A percentile compares a stretch with the other conserved stretches of the same genome.
Evolutionary conservation across 2,888 invertebrate genomes (phyloP).

Genomic region (Drosophila pseudotalamancana): DNA sequence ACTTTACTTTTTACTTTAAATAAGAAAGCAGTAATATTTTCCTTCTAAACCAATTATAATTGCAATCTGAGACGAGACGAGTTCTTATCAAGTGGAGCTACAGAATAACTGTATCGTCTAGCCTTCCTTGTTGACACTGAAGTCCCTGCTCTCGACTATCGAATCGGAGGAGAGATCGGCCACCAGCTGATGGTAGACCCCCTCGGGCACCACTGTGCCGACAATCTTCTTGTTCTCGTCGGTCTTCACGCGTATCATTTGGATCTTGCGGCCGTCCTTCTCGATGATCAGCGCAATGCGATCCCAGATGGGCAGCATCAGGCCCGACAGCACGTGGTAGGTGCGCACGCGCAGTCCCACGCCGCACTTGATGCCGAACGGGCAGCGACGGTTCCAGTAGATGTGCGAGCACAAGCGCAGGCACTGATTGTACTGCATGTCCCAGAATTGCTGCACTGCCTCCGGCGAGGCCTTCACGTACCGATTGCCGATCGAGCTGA

Average conservation of each 20-base stretch:
- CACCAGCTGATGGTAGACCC: conserved; percentile 91
- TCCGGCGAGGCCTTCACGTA: conserved; percentile 91
- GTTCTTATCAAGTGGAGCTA: no score
- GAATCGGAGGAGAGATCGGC: conserved; percentile 92
- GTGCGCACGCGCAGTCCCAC: conserved; percentile 95
- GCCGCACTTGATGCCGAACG: conserved; percentile 93
- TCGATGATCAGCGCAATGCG: conserved; percentile 95
- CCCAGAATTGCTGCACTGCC: conserved; percentile 95
- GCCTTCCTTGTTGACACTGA: background rate
- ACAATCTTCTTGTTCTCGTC: conserved; percentile 94
- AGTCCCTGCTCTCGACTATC: conserved; percentile 85
- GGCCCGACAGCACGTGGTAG: conserved; percentile 97
- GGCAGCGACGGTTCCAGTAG: conserved; percentile 95
- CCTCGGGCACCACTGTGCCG: conserved; percentile 96
- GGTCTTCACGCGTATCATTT: conserved; percentile 97
- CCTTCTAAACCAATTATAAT: no score
- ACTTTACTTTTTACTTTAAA: no score
- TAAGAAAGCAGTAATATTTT: no score
- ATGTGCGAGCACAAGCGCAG: conserved; percentile 95
- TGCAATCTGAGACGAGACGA: no score
- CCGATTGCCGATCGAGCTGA: conserved; percentile 95
- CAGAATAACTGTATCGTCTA: no score
- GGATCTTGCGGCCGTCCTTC: conserved; percentile 94
- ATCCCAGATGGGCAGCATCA: conserved; percentile 98
- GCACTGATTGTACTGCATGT: conserved; percentile 93